A percentile compares a stretch with the other conserved stretches of the same genome.
Evolutionary conservation across 1,140 invertebrate genomes (phyloP).

Genomic region (Monochamus saltuarius): DNA sequence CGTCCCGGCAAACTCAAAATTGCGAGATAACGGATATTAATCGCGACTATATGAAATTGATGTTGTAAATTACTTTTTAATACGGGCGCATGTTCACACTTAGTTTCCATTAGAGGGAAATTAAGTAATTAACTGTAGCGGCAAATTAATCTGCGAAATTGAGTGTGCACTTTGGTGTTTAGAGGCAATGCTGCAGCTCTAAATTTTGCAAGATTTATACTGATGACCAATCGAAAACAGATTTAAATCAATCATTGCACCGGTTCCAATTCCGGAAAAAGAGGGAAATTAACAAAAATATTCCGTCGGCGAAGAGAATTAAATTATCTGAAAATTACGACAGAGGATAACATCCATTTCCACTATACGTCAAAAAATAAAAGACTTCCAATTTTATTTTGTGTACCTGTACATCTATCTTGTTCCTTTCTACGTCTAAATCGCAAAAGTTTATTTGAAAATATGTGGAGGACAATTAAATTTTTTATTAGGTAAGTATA

Average conservation of each 20-base stretch:
- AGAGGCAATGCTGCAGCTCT: not conserved
- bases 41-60: slow-evolving; percentile 9
- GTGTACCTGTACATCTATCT: no score
- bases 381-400: no score
- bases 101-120: slow-evolving; percentile 16
- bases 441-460: no score
- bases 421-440: no score
- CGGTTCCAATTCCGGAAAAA: slow-evolving; percentile 5
- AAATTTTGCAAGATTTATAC: slow-evolving; percentile 16
- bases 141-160: slow-evolving; percentile 18
- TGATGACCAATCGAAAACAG: slow-evolving; percentile 17
- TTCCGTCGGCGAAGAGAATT: no score
- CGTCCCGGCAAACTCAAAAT: no score
- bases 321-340: no score
- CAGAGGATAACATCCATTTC: no score
- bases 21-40: slow-evolving; percentile 14
- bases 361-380: no score
- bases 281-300: slow-evolving; percentile 16
- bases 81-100: slow-evolving; percentile 19
- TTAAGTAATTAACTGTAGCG: slow-evolving; percentile 18
- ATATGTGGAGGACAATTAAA: no score
- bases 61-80: slow-evolving; percentile 26
- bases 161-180: slow-evolving; percentile 18
- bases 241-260: slow-evolving; percentile 17
- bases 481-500: no score